Conservation (phyloP, 2,888 invertebrate species). For the Diaprepes abbreviatus region DNA sequence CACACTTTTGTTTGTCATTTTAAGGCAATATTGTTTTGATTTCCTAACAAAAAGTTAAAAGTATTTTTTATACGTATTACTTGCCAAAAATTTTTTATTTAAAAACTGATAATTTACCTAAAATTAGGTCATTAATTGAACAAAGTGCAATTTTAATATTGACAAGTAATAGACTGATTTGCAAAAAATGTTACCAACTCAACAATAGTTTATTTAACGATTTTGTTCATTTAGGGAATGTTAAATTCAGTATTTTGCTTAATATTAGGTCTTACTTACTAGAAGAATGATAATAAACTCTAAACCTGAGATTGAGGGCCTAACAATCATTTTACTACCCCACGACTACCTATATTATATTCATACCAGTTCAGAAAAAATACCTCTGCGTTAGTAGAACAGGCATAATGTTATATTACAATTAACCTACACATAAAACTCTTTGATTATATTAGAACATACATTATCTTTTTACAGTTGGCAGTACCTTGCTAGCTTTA, state of each 20-base stretch:
- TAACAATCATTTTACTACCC: conserved; percentile 61
- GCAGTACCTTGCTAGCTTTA: conserved; percentile 69
- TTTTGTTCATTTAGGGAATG: conserved; percentile 53
- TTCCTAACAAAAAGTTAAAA: conserved; percentile 43
- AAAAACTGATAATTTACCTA: conserved; percentile 5
- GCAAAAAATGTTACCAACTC: conserved; percentile 33
- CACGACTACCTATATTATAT: conserved; percentile 55
- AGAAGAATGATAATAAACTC: conserved; percentile 52
- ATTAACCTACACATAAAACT: conserved; percentile 64
- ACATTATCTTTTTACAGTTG: conserved; percentile 69
- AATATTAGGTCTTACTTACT: conserved; percentile 47
- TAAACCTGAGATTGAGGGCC: conserved; percentile 67
- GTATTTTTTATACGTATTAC: conserved; percentile 26
- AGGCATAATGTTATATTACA: conserved; percentile 61
- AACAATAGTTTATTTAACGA: conserved; percentile 15
- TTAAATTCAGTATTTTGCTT: conserved; percentile 52
- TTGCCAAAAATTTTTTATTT: conserved; percentile 16
- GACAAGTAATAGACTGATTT: conserved; percentile 44
- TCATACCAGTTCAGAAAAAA: conserved; percentile 45
- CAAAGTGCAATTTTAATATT: conserved; percentile 34
- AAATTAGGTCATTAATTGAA: conserved; percentile 8
- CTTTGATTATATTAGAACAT: conserved; percentile 63
- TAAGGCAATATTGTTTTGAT: conserved; percentile 58
- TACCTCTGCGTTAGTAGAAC: conserved; percentile 54
- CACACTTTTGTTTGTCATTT: conserved; percentile 60